phyloP scores from a whole-genome alignment of 2,888 invertebrate species.

The Pollenia amentaria region DNA sequence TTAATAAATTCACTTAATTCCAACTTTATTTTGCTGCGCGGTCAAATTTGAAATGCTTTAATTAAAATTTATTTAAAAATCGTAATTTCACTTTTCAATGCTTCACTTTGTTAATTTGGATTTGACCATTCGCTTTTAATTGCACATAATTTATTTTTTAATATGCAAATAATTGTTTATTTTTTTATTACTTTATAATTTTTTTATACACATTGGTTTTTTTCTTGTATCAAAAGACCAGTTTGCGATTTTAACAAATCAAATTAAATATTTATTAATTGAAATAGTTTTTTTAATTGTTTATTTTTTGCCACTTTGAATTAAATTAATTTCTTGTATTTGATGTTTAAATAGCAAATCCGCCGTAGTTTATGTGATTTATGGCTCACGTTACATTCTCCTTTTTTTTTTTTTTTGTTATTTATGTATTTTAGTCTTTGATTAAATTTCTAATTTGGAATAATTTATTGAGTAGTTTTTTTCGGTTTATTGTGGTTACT shows the following conservation, averaged over 20 bases:
- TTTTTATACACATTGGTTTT: not conserved
- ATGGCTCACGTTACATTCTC: constrained; percentile 5
- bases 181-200: not conserved
- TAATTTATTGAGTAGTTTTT: constrained; percentile 21
- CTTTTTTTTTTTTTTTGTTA: constrained; percentile 19
- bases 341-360: not conserved
- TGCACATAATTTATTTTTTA: not conserved
- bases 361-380: not conserved
- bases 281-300: constrained; percentile 25
- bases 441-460: constrained; percentile 10
- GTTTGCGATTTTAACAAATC: not conserved
- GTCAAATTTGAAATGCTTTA: not conserved
- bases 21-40: not conserved
- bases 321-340: constrained; percentile 11
- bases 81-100: constrained; percentile 33
- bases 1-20: constrained; percentile 9
- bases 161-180: constrained; percentile 3
- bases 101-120: not conserved
- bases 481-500: not conserved
- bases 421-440: not conserved
- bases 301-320: not conserved
- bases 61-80: constrained; percentile 8
- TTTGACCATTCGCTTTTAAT: not conserved
- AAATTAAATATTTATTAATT: constrained; percentile 21
- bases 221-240: not conserved